Conservation (phyloP, 2,797 vertebrate species). For the Babyrousa celebensis region DNA sequence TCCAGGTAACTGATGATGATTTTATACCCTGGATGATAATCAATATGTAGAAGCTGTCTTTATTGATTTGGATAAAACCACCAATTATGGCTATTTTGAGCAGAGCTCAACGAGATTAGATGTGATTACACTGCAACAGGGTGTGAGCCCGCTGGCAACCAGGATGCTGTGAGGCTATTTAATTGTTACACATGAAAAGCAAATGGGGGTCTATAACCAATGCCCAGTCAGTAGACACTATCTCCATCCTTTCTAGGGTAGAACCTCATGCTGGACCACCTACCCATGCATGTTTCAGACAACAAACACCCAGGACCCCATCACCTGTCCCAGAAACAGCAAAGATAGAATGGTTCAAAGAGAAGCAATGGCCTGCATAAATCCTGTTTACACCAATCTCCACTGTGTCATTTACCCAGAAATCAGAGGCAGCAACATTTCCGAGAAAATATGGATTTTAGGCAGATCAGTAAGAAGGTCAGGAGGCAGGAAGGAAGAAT, state of each 20-base stretch:
- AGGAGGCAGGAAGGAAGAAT: background rate
- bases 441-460: constrained; percentile 68
- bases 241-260: background rate
- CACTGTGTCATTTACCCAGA: constrained; percentile 73
- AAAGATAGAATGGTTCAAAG: background rate
- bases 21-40: constrained; percentile 87
- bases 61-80: constrained; percentile 88
- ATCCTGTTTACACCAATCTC: constrained; percentile 41
- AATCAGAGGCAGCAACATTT: constrained; percentile 73
- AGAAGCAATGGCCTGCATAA: constrained; percentile 15
- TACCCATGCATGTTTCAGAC: background rate
- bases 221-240: background rate
- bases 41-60: constrained; percentile 85
- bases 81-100: constrained; percentile 87
- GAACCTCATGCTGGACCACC: background rate
- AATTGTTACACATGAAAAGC: constrained; percentile 74
- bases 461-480: constrained; percentile 62
- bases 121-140: constrained; percentile 83
- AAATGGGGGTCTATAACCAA: background rate
- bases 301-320: background rate
- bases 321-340: background rate
- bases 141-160: constrained; percentile 69
- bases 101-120: constrained; percentile 81
- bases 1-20: constrained; percentile 72
- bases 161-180: constrained; percentile 65